Conservation (phyloP, 2,113 vertebrate species). For the Hippolais icterina region DNA sequence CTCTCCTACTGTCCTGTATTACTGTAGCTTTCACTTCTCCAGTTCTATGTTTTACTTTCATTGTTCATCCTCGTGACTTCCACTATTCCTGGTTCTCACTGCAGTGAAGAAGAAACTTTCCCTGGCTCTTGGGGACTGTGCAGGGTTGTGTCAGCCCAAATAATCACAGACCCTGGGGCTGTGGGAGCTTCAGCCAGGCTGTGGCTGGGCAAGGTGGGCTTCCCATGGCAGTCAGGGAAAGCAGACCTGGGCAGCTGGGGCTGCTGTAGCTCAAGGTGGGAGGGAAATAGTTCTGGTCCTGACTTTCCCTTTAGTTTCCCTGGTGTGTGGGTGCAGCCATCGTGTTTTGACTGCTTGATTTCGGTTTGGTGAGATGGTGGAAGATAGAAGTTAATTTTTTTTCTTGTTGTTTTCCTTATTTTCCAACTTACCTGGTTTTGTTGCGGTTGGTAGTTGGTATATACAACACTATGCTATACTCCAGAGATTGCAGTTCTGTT, state of each 20-base stretch:
- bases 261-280: neutral
- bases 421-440: neutral
- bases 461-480: accelerated
- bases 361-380: neutral
- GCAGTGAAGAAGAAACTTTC: neutral
- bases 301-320: neutral
- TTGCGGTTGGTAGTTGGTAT: neutral
- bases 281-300: neutral
- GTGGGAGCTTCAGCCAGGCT: neutral
- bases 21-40: neutral
- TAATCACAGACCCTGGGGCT: neutral
- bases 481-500: neutral
- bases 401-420: neutral
- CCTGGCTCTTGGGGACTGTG: neutral
- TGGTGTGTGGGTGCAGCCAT: neutral
- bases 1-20: neutral
- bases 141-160: neutral
- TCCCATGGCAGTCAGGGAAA: neutral
- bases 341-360: neutral
- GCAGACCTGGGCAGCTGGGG: neutral
- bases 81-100: neutral
- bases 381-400: neutral
- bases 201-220: neutral
- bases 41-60: neutral
- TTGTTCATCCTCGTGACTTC: neutral